A percentile compares a stretch with the other conserved stretches of the same genome.
phyloP scores from a whole-genome alignment of 2,888 invertebrate species.

The Branchellion lobata region DNA sequence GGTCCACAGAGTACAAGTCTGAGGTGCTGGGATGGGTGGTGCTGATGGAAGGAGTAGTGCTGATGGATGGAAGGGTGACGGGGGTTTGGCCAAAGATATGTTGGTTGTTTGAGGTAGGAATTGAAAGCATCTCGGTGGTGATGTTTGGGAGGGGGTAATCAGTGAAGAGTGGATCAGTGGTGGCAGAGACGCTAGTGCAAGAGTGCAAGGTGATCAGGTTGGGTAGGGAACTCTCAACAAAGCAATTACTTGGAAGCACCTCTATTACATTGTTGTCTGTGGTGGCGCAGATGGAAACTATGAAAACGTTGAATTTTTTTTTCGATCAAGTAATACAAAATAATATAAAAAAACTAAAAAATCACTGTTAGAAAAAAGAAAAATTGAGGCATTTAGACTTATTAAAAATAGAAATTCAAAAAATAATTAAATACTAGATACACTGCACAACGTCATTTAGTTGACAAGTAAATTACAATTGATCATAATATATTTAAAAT shows the following conservation, averaged over 20 bases:
- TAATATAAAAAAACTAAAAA: no score
- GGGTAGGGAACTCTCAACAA: background rate
- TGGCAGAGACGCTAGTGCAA: slow-evolving; percentile 47
- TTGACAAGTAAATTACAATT: no score
- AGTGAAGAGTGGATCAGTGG: slow-evolving; percentile 53
- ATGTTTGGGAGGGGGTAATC: slow-evolving; percentile 45
- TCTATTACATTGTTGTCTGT: background rate
- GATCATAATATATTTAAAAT: no score
- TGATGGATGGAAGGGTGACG: slow-evolving; percentile 2
- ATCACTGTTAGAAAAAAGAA: background rate
- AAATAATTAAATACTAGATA: no score
- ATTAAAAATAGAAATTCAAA: no score
- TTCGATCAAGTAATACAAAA: background rate
- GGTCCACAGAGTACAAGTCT: slow-evolving; percentile 4
- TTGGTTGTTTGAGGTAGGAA: background rate
- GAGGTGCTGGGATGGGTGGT: background rate
- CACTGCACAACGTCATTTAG: no score
- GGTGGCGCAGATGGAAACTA: no score
- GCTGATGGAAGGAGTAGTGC: slow-evolving; percentile 1
- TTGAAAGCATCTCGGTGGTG: background rate
- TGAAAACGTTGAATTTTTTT: background rate
- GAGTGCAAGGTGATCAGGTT: background rate
- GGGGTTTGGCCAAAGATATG: background rate
- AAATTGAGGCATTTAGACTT: background rate
- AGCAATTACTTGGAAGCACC: background rate